A percentile compares a stretch with the other conserved stretches of the same genome.
Conservation (phyloP, 92 coral and sea anemone species). For the Phenganax stokvisi region DNA sequence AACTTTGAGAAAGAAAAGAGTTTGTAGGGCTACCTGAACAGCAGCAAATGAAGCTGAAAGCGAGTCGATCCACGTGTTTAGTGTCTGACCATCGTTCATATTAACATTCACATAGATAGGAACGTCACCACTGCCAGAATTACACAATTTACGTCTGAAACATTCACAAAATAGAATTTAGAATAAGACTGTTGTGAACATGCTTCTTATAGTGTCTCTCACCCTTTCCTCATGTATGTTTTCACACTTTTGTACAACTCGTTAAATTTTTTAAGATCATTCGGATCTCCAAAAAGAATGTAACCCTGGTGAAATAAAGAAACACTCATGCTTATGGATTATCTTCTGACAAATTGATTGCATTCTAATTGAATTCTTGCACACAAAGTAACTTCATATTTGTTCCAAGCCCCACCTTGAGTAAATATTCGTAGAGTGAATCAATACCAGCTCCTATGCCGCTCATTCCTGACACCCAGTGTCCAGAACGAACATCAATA, state of each 20-base stretch:
- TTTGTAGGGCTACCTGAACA: conserved; percentile 60
- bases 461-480: conserved; percentile 89
- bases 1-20: not conserved
- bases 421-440: conserved; percentile 89
- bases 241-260: conserved; percentile 70
- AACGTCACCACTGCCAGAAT: conserved; percentile 74
- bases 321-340: not conserved
- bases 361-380: not conserved
- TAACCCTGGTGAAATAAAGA: conserved; percentile 59
- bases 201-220: not conserved
- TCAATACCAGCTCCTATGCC: conserved; percentile 98
- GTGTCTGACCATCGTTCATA: conserved; percentile 74
- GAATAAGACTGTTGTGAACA: not conserved
- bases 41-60: conserved; percentile 94
- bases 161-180: not conserved
- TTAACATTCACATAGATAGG: conserved; percentile 82
- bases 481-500: conserved; percentile 68
- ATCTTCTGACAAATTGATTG: not conserved
- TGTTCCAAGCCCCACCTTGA: conserved; percentile 58
- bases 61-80: conserved; percentile 84
- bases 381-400: not conserved
- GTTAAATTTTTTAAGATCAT: conserved; percentile 78
- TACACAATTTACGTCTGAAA: conserved; percentile 69
- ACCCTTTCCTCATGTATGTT: conserved; percentile 78
- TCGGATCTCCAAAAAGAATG: conserved; percentile 87